Evolutionary conservation across 2,113 vertebrate genomes (phyloP).

Genomic region (Oncorhynchus gorbuscha): DNA sequence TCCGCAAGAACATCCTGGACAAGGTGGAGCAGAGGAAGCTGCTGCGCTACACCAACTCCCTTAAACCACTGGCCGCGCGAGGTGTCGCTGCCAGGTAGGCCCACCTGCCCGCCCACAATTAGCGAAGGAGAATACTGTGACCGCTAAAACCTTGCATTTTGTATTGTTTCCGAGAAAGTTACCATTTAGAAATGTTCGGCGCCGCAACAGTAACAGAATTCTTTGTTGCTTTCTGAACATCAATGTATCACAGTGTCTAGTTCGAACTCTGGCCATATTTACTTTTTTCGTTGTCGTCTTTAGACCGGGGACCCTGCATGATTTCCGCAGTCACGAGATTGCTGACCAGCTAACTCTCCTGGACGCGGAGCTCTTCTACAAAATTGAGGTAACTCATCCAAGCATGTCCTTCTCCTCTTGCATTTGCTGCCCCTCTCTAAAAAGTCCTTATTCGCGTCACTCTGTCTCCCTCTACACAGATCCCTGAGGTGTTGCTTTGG

Average conservation of each 20-base stretch:
- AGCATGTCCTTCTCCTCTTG: slow-evolving; percentile 1
- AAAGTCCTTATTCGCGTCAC: slow-evolving; percentile 37
- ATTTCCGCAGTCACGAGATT: slow-evolving; percentile 93
- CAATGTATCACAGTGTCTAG: no score
- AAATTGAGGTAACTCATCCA: slow-evolving; percentile 78
- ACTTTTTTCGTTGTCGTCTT: neutral
- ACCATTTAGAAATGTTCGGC: no score
- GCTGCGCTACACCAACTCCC: slow-evolving; percentile 77
- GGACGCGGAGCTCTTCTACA: slow-evolving; percentile 90
- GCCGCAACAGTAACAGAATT: no score
- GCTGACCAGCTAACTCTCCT: slow-evolving; percentile 92
- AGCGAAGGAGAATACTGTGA: neutral
- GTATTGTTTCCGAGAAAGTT: no score
- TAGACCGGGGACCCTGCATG: slow-evolving; percentile 90
- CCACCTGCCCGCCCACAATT: neutral
- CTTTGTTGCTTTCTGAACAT: no score
- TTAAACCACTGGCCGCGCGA: slow-evolving; percentile 85
- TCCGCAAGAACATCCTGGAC: slow-evolving; percentile 89
- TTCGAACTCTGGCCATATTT: neutral
- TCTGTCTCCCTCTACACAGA: slow-evolving; percentile 65
- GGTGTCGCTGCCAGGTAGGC: slow-evolving; percentile 91
- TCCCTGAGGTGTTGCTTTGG: slow-evolving; percentile 96
- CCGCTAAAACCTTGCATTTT: no score
- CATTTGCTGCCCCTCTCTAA: neutral
- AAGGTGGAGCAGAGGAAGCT: slow-evolving; percentile 91